Evolutionary conservation across 2,888 invertebrate genomes (phyloP), one percentile per base, ranked within the genome.

Genomic region (Drosophila colorata): DNA sequence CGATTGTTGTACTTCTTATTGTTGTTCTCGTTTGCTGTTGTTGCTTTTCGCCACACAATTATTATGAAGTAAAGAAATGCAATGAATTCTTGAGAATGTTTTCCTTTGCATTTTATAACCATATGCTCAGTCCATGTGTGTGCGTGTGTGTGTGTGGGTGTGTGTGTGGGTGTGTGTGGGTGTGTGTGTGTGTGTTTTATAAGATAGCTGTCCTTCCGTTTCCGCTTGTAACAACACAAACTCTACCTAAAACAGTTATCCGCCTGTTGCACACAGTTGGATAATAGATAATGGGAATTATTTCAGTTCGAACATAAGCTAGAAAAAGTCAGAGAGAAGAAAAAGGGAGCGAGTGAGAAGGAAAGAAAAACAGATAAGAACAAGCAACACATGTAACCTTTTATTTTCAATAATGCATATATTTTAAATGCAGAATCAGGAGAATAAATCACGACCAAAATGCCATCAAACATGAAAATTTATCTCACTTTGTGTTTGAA

Each of bases 1-100:
- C 61, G 38, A 46, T 60, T 64, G 51, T 46, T 59, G 25, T 37
- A 40, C 1, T 23, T 31, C 9, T 53, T 47, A 25, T 23, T 51
- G 25, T 35, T 37, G 44, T 55, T 58, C 33, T 37, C 25, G 31
- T 13, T n/a, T n/a, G n/a, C n/a, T 16, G 25, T n/a, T 37, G 23
- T 52, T 46, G 38, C 25, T 43, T 35, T 41, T 51, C 23, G 51
- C 52, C 63, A 69, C 58, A 73, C 63, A 60, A 57, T 73, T 79
- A 83, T 69, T 79, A 83, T 74, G 80, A 64, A 74, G 65, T 74
- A 64, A 76, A 71, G 70, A 64, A 78, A 74, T 71, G 60, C 82
- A 81, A 71, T 71, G 60, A 79, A 81, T 75, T 85, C 65, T 72
- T 72, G 66, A 69, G 68, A 64, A 55, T 52, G 41, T 67, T 66